Percentiles rank a stretch among this genome's conserved stretches.
phyloP scores from a whole-genome alignment of 1,140 invertebrate genomes.

The Varroa destructor region DNA sequence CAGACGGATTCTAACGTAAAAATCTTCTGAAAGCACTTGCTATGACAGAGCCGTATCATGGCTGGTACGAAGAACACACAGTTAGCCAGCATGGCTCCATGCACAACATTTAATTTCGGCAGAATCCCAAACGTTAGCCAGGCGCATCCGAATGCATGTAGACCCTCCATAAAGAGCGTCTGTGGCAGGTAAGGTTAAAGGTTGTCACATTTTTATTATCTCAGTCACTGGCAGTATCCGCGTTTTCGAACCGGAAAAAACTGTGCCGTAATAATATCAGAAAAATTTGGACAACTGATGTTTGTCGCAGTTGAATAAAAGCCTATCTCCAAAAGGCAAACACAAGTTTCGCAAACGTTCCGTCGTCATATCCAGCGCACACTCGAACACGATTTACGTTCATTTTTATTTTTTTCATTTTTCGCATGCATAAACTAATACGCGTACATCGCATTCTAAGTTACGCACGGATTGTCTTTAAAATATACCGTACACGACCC shows the following conservation, averaged over 20 bases:
- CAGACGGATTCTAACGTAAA: slow-evolving; percentile 2
- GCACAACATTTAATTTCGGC: slow-evolving; percentile 41
- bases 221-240: not conserved
- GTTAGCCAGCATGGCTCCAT: slow-evolving; percentile 40
- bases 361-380: too few relatives aligned
- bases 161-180: slow-evolving; percentile 40
- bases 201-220: slow-evolving; percentile 16
- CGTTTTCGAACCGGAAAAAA: slow-evolving; percentile 3
- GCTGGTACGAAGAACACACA: slow-evolving; percentile 40
- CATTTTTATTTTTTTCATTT: too few relatives aligned
- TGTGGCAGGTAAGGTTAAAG: slow-evolving; percentile 9
- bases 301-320: not conserved
- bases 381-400: too few relatives aligned
- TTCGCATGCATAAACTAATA: too few relatives aligned
- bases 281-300: not conserved
- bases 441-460: too few relatives aligned
- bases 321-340: too few relatives aligned
- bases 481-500: too few relatives aligned
- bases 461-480: too few relatives aligned
- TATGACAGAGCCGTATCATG: slow-evolving; percentile 34
- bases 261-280: not conserved
- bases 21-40: not conserved
- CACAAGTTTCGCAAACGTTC: too few relatives aligned
- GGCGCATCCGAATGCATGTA: slow-evolving; percentile 41
- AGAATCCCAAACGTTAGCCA: slow-evolving; percentile 42